phyloP scores from a whole-genome alignment of 2,888 invertebrate species.

The Ennomos quercinarius region DNA sequence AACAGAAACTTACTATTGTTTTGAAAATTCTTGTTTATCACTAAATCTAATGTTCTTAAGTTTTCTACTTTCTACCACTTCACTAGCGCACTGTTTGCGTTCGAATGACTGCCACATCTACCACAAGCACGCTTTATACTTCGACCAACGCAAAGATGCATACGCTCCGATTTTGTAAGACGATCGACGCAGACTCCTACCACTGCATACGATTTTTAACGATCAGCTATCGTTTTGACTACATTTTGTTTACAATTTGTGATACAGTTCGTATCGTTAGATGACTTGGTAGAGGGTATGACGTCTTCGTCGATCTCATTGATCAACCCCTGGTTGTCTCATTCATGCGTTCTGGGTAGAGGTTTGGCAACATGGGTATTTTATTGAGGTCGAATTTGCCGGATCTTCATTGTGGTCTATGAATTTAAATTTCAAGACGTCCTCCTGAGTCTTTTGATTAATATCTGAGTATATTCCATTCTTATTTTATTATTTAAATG shows the following conservation, averaged over 20 bases:
- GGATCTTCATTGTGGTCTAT: conserved; percentile 60
- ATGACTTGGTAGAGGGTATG: conserved; percentile 66
- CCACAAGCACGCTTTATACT: conserved; percentile 80
- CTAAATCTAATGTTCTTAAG: conserved; percentile 53
- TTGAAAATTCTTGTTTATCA: conserved; percentile 65
- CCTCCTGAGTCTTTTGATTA: conserved; percentile 1
- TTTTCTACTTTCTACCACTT: conserved; percentile 72
- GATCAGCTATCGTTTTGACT: conserved; percentile 38
- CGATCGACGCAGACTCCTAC: conserved; percentile 71
- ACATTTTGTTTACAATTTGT: conserved; percentile 32
- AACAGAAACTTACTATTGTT: conserved; percentile 67
- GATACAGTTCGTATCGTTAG: conserved; percentile 34
- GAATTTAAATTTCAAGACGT: conserved; percentile 33
- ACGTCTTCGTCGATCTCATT: conserved; percentile 70
- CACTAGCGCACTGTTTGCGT: conserved; percentile 77
- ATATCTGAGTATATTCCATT: no score
- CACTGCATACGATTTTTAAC: conserved; percentile 50
- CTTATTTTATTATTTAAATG: no score
- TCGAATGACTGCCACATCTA: conserved; percentile 78
- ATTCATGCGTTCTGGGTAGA: conserved; percentile 74
- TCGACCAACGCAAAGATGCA: conserved; percentile 80
- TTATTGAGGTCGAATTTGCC: conserved; percentile 69
- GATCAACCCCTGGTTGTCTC: conserved; percentile 75
- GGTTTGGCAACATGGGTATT: conserved; percentile 72
- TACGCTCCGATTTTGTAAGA: conserved; percentile 81